A percentile compares a stretch with the other conserved stretches of the same genome.
Conservation (phyloP, 2,797 vertebrate genomes). For the Pseudochirops corinnae region DNA sequence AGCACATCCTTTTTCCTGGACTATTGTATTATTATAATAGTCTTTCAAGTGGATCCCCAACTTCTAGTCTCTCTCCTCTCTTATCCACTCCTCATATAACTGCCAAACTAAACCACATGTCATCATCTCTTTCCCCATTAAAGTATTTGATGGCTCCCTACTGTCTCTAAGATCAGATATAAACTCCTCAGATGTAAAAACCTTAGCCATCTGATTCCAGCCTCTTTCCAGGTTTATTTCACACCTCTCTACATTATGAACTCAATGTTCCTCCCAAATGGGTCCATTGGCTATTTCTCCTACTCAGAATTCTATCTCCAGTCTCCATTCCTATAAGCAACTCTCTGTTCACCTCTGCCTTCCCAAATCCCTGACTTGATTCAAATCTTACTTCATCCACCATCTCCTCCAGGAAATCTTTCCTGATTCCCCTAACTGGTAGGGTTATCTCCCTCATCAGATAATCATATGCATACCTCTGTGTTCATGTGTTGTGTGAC, state of each 20-base stretch:
- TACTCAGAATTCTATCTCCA: neutral
- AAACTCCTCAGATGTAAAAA: neutral
- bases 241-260: neutral
- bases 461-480: neutral
- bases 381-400: neutral
- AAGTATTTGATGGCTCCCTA: neutral
- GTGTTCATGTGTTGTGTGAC: neutral
- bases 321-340: neutral
- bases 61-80: neutral
- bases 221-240: neutral
- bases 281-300: neutral
- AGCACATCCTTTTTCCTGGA: neutral
- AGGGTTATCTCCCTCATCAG: neutral
- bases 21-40: neutral
- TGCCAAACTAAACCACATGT: neutral
- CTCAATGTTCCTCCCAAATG: neutral
- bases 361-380: neutral
- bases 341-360: neutral
- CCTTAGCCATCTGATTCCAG: neutral
- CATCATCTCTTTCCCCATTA: neutral
- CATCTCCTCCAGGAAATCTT: neutral
- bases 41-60: neutral
- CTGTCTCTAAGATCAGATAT: neutral
- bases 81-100: neutral
- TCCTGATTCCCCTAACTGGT: neutral